Conservation (phyloP, 1,140 invertebrate species). For the Cylas formicarius region DNA sequence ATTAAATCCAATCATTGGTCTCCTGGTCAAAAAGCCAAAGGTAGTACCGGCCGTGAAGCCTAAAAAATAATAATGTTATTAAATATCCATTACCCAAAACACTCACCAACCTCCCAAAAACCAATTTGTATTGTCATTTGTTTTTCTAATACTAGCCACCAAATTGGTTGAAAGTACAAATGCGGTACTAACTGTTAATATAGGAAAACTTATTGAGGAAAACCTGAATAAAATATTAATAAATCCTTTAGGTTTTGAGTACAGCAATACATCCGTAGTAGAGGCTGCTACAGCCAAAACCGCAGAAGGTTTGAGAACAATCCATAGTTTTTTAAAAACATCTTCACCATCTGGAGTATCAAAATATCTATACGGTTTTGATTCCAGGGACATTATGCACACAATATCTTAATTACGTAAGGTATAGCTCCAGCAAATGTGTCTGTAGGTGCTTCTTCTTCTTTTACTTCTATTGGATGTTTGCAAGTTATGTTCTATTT, state of each 20-base stretch:
- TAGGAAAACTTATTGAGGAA: slow-evolving; percentile 49
- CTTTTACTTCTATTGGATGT: no score
- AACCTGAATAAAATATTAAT: slow-evolving; percentile 43
- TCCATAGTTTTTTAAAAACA: slow-evolving; percentile 53
- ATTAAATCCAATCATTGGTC: no score
- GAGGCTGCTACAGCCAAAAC: slow-evolving; percentile 34
- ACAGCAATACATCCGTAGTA: neutral
- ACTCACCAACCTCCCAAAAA: no score
- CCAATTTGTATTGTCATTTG: no score
- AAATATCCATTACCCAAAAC: no score
- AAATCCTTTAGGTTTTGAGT: slow-evolving; percentile 46
- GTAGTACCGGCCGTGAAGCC: no score
- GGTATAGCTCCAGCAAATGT: no score
- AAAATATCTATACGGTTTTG: slow-evolving; percentile 50
- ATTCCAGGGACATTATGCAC: neutral
- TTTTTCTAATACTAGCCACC: no score
- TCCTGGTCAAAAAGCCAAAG: no score
- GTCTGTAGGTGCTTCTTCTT: no score
- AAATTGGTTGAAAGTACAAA: slow-evolving; percentile 55
- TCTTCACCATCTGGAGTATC: slow-evolving; percentile 62
- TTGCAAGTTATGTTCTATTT: no score
- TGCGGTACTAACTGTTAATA: slow-evolving; percentile 54
- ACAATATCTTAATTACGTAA: neutral
- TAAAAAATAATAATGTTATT: no score
- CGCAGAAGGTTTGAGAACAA: slow-evolving; percentile 49